Conservation (phyloP, 2,797 vertebrate genomes). For the Chanos chanos region DNA sequence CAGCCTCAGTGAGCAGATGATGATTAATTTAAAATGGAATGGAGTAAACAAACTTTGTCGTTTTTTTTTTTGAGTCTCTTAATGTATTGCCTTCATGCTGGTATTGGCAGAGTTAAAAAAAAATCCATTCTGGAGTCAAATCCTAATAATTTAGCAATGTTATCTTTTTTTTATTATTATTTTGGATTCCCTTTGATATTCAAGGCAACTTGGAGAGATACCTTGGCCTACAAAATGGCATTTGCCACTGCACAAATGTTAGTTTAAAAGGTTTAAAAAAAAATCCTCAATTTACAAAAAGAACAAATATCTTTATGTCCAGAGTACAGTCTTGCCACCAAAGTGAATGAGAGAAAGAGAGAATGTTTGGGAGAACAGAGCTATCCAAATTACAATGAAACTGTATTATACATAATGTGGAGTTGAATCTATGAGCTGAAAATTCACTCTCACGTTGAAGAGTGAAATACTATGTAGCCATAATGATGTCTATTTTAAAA, state of each 20-base stretch:
- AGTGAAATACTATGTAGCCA: slow-evolving; percentile 32
- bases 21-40: no score
- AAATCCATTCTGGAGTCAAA: no score
- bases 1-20: no score
- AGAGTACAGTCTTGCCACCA: slow-evolving; percentile 15
- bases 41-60: no score
- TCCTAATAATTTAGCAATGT: no score
- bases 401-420: no score
- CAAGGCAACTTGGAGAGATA: neutral
- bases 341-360: slow-evolving; percentile 34
- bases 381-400: neutral
- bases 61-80: no score
- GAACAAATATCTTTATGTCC: neutral
- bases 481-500: slow-evolving; percentile 27
- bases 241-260: neutral
- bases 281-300: no score
- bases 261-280: neutral
- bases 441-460: slow-evolving; percentile 1
- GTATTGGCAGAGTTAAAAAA: no score
- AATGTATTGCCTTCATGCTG: no score
- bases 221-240: neutral
- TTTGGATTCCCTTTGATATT: slow-evolving; percentile 1
- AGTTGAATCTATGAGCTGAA: no score
- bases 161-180: no score
- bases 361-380: neutral